These are phyloP conservation scores for Siderastrea radians DNA, from an alignment of 92 coral and sea anemone genomes.

Conservation along the genomic window DNA sequence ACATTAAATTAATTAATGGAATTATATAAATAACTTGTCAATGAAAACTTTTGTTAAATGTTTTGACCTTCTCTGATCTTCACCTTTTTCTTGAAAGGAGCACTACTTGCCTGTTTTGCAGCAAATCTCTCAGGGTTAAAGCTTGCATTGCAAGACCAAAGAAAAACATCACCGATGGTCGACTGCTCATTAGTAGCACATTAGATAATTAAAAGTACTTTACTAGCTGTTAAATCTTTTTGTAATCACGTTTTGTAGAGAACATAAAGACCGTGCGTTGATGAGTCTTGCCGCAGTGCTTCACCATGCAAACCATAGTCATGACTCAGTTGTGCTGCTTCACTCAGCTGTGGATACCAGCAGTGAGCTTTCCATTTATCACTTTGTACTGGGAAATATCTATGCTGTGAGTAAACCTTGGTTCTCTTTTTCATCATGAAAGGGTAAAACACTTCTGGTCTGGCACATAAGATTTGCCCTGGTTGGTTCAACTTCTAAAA, in stretches of 20 bases:
- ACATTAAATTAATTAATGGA: too few relatives aligned
- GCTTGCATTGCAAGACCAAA: too few relatives aligned
- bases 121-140: too few relatives aligned
- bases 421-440: background rate
- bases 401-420: conserved; percentile 83
- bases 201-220: too few relatives aligned
- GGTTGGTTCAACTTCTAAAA: background rate
- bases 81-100: too few relatives aligned
- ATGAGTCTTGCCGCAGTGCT: conserved; percentile 88
- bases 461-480: background rate
- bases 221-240: background rate
- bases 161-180: too few relatives aligned
- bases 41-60: too few relatives aligned
- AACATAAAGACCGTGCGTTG: conserved; percentile 79
- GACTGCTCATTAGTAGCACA: too few relatives aligned
- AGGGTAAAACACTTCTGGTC: too few relatives aligned
- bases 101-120: too few relatives aligned
- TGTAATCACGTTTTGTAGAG: background rate
- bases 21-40: too few relatives aligned
- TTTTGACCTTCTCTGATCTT: too few relatives aligned
- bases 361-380: conserved; percentile 67
- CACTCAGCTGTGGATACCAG: conserved; percentile 83
- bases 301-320: conserved; percentile 81
- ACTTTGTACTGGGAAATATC: conserved; percentile 85
- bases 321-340: conserved; percentile 76